A percentile compares a stretch with the other conserved stretches of the same genome.
phyloP scores from a whole-genome alignment of 2,888 invertebrate species.

The Ormyrus nitidulus region DNA sequence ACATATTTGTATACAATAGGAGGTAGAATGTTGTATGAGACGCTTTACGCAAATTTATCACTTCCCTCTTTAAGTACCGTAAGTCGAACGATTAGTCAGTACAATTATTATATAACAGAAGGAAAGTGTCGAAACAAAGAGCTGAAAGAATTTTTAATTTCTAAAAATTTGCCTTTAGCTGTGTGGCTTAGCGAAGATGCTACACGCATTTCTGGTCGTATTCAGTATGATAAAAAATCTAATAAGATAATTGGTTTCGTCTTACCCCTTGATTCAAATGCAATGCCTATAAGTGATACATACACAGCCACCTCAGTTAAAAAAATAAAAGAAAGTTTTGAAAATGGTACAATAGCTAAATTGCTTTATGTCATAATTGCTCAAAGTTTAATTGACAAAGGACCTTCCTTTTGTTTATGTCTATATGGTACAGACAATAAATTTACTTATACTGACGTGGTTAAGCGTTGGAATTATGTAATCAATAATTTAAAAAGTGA shows the following conservation, averaged over 20 bases:
- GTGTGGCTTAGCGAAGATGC: conserved; percentile 60
- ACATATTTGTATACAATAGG: background rate
- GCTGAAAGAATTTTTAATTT: conserved; percentile 55
- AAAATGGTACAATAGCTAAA: conserved; percentile 50
- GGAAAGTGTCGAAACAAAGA: conserved; percentile 50
- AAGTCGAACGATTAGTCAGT: no score
- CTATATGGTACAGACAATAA: no score
- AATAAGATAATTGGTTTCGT: no score
- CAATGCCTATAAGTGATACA: conserved; percentile 55
- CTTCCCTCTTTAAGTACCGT: conserved; percentile 54
- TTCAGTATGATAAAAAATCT: conserved; percentile 20
- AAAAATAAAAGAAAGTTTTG: conserved; percentile 55
- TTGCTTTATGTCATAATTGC: conserved; percentile 3
- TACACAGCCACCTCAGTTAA: conserved; percentile 57
- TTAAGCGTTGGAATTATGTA: conserved; percentile 59
- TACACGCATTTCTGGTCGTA: background rate
- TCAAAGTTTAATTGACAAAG: background rate
- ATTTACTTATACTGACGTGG: conserved; percentile 59
- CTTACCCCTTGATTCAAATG: conserved; percentile 57
- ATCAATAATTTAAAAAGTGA: conserved; percentile 47
- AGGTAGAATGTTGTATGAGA: no score
- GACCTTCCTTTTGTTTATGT: background rate
- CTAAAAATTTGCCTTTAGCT: conserved; percentile 48
- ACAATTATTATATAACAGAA: conserved; percentile 48
- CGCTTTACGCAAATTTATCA: conserved; percentile 54